Conservation (phyloP, 2,113 vertebrate species). For the Melanocharis versteri region DNA sequence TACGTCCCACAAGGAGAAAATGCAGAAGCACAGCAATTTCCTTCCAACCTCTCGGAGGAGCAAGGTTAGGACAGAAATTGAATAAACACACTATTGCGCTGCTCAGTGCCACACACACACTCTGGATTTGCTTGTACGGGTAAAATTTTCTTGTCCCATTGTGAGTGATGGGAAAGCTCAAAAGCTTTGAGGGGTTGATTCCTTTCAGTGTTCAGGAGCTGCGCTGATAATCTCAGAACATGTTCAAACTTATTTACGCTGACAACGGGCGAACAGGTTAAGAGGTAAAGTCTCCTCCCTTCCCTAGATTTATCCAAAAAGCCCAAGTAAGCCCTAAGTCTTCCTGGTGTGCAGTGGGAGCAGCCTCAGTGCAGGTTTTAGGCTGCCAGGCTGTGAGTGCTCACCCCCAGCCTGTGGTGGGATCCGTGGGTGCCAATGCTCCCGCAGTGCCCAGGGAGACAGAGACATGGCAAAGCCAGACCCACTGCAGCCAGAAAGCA, state of each 20-base stretch:
- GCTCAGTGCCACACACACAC: not conserved
- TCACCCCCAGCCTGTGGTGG: fast-evolving
- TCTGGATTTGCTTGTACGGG: not conserved
- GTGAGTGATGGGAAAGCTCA: not conserved
- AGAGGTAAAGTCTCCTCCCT: not conserved
- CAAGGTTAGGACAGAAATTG: not conserved
- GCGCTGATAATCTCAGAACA: not conserved
- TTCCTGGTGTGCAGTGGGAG: not conserved
- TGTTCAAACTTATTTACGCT: not conserved
- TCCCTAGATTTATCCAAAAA: not conserved
- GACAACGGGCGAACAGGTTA: not conserved
- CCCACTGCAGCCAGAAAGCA: fast-evolving
- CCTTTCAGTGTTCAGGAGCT: not conserved
- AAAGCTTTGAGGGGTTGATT: not conserved
- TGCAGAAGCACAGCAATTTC: not conserved
- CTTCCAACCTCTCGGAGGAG: not conserved
- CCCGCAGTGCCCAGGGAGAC: fast-evolving
- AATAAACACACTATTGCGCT: not conserved
- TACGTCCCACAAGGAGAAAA: not conserved
- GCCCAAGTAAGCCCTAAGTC: not conserved
- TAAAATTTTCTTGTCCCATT: too few species aligned
- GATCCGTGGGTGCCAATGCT: fast-evolving
- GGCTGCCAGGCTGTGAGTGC: fast-evolving
- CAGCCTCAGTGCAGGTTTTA: not conserved
- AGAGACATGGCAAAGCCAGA: not conserved